phyloP scores from a whole-genome alignment of 2,113 vertebrate species.

The Sisor rabdophorus region DNA sequence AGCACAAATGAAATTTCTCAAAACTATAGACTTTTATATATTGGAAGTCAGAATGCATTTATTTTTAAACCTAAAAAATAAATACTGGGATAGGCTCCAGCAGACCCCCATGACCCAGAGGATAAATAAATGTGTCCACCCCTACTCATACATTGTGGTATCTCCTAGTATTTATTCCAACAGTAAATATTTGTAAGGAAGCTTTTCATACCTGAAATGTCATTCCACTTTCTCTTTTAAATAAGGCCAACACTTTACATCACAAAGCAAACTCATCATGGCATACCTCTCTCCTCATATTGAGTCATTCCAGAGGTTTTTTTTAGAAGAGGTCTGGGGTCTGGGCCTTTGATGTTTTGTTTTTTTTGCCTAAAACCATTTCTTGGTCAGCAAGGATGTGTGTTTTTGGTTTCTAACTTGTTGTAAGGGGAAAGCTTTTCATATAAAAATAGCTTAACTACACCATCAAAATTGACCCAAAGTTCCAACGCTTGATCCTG shows the following conservation, averaged over 20 bases:
- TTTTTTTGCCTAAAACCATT: constrained; percentile 4
- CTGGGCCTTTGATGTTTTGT: constrained; percentile 3
- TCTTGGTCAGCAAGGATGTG: background rate
- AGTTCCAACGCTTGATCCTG: background rate
- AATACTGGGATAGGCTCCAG: no score
- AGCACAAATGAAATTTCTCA: background rate
- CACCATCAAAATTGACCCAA: background rate
- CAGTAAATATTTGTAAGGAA: background rate
- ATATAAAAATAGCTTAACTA: background rate
- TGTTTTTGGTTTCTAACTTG: background rate
- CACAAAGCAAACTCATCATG: background rate
- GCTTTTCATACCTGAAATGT: background rate
- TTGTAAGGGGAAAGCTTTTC: background rate
- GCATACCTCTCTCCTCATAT: background rate
- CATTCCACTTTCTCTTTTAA: background rate
- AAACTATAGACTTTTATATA: background rate
- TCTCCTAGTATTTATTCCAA: background rate
- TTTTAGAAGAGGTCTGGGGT: background rate
- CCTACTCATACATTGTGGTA: background rate
- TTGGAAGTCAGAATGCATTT: background rate
- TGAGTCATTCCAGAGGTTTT: background rate
- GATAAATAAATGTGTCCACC: no score
- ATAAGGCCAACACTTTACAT: background rate
- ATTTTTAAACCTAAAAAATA: no score
- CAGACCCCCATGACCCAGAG: no score